Evolutionary conservation across 64 coral and sea anemone species (phyloP).

Genomic region (Stylophora pistillata): DNA sequence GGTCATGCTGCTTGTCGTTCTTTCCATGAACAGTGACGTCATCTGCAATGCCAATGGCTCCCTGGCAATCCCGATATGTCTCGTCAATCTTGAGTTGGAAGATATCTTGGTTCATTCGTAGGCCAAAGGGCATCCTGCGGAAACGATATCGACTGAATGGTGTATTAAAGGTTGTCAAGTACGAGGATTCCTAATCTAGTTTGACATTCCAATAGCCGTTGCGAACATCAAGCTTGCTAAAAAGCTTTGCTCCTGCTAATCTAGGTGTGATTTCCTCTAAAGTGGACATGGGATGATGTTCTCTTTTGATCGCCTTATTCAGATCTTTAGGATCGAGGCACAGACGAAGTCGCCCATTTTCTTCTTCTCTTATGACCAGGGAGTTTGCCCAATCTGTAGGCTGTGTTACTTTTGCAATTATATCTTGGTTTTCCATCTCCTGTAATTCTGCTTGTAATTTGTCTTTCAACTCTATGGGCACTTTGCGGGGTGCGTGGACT

Average conservation of each 20-base stretch:
- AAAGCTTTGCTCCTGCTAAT: slow-evolving; percentile 33
- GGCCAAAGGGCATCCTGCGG: slow-evolving; percentile 54
- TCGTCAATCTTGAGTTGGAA: slow-evolving; percentile 56
- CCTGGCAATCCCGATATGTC: slow-evolving; percentile 43
- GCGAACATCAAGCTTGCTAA: slow-evolving; percentile 32
- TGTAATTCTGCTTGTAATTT: slow-evolving; percentile 27
- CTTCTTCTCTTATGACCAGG: slow-evolving; percentile 30
- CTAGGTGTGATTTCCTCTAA: slow-evolving; percentile 24
- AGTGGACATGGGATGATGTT: background rate
- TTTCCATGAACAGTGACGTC: slow-evolving; percentile 53
- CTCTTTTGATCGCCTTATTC: slow-evolving; percentile 40
- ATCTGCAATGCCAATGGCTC: slow-evolving; percentile 48
- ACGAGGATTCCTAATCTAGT: background rate
- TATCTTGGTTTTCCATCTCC: slow-evolving; percentile 33
- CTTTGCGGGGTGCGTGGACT: slow-evolving; percentile 18
- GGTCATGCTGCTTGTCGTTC: slow-evolving; percentile 48
- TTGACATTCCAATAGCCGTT: slow-evolving; percentile 44
- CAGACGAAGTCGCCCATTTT: slow-evolving; percentile 24
- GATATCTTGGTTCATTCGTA: slow-evolving; percentile 60
- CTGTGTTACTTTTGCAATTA: slow-evolving; percentile 16
- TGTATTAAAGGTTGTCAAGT: background rate
- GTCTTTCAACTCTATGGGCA: slow-evolving; percentile 19
- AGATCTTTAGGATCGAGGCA: slow-evolving; percentile 25
- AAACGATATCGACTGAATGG: slow-evolving; percentile 37
- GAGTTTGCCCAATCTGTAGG: slow-evolving; percentile 39